phyloP scores from a whole-genome alignment of 1,140 invertebrate species.

The Augochlora pura region DNA sequence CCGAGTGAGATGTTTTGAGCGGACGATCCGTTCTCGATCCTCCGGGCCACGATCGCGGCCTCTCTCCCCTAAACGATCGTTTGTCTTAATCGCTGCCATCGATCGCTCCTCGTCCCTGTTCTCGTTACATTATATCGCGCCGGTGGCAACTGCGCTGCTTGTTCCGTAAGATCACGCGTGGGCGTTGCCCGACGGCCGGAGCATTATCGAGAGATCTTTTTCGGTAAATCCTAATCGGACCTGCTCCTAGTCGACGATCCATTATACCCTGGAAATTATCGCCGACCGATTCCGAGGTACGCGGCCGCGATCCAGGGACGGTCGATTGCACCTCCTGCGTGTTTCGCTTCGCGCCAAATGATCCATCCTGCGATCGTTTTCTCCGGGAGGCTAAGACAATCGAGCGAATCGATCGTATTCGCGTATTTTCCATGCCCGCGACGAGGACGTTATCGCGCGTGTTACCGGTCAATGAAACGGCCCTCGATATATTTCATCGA shows the following conservation, averaged over 20 bases:
- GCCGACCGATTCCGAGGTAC: too few species aligned
- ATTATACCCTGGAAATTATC: conserved; percentile 2
- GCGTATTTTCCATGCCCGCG: too few species aligned
- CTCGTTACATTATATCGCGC: conserved; percentile 47
- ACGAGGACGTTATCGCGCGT: too few species aligned
- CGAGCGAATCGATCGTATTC: too few species aligned
- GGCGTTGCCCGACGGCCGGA: conserved; percentile 10
- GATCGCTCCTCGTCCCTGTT: conserved; percentile 64
- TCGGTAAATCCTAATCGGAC: conserved; percentile 10
- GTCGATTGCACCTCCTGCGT: too few species aligned
- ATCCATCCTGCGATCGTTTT: too few species aligned
- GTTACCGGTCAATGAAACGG: too few species aligned
- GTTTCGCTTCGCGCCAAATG: too few species aligned
- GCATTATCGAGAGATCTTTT: conserved; percentile 13
- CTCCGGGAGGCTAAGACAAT: too few species aligned
- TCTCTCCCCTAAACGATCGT: conserved; percentile 74
- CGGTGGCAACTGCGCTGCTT: conserved; percentile 63
- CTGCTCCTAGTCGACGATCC: not conserved
- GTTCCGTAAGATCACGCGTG: conserved; percentile 45
- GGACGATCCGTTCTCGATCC: conserved; percentile 76
- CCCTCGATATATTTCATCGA: too few species aligned
- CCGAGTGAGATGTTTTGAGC: conserved; percentile 78
- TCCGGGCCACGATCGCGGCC: conserved; percentile 52
- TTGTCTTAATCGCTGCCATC: conserved; percentile 75
- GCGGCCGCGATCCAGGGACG: too few species aligned